Base-by-base conservation (phyloP, 1,140 invertebrate species). In the Diabrotica undecimpunctata region DNA sequence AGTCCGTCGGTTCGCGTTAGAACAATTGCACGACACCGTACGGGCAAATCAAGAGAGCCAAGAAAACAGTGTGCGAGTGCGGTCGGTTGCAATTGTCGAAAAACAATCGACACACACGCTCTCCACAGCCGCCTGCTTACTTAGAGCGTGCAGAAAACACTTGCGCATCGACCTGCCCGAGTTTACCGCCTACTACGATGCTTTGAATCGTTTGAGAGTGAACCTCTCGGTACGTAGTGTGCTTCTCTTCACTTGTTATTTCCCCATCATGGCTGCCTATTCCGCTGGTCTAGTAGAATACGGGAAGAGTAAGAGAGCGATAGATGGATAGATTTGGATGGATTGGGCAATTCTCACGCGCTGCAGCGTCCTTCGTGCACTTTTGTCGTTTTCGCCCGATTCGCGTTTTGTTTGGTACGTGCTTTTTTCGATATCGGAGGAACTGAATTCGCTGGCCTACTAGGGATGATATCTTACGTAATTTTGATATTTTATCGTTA, bases 101-200 rank as follows among this genome's bases (percentile, higher is more conserved):
- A 46, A 71, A 75, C 73, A 75, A 75, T 72, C 72, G 71, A 60
- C 56, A 67, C 46, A 51, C 58, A 55, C 41, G 60, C 54, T 51
- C 67, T 58, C 58, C 66, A 65, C 62, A 64, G 62, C 58, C 66
- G 66, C 54, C 66, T 66, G 62, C 66, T 69, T 66, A 66, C 61
- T 69, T 55, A 57, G 62, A 65, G 65, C 71, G 70, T 70, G 70
- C 72, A 73, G 72, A 75, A 74, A 46, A 67, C 72, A 74, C 73
- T 74, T 75, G 74, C 74, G 76, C 72, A 71, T 70, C 69, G 69
- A 73, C 71, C 72, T 74, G 74, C 73, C 73, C 67, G 74, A 70
- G 70, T 73, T 73, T 71, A 69, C 72, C 76, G 72, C 76, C 74
- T 77, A 74, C 74, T 68, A 76, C 70, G 73, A 72, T 73, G 38